Conservation (phyloP, 2,888 invertebrate genomes). For the Limenitis camilla region DNA sequence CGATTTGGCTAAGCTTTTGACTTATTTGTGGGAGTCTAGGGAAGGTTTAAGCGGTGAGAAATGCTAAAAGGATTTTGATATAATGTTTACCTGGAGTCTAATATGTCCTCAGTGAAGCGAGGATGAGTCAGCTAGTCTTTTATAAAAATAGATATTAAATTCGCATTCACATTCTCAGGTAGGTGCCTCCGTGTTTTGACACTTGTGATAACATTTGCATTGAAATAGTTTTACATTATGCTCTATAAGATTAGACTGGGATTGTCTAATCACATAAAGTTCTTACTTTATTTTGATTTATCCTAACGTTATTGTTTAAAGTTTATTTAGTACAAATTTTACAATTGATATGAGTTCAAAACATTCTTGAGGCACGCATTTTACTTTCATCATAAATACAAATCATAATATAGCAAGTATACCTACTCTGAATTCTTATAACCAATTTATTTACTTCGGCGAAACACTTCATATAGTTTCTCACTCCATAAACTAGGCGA, state of each 20-base stretch:
- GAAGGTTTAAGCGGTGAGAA: too few species aligned
- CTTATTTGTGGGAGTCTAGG: too few species aligned
- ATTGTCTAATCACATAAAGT: not conserved
- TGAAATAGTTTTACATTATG: too few species aligned
- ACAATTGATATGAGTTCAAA: not conserved
- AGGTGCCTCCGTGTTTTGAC: not conserved
- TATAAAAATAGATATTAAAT: not conserved
- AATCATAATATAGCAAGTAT: not conserved
- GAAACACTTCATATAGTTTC: not conserved
- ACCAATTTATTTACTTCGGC: not conserved
- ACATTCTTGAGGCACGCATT: not conserved
- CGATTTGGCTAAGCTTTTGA: too few species aligned
- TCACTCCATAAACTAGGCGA: not conserved
- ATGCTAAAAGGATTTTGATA: too few species aligned
- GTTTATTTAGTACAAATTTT: too few species aligned
- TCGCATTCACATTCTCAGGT: constrained; percentile 4
- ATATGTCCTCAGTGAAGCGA: too few species aligned
- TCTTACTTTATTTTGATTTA: too few species aligned
- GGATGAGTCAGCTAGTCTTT: not conserved
- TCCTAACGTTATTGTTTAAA: too few species aligned
- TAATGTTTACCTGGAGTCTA: too few species aligned
- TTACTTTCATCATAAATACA: constrained; percentile 8
- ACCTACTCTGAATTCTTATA: constrained; percentile 3
- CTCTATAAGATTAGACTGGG: not conserved
- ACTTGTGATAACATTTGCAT: not conserved